Evolutionary conservation across 2,888 invertebrate genomes (phyloP), one percentile per base, ranked within the genome.

Genomic region (Agrilus cyanescens): DNA sequence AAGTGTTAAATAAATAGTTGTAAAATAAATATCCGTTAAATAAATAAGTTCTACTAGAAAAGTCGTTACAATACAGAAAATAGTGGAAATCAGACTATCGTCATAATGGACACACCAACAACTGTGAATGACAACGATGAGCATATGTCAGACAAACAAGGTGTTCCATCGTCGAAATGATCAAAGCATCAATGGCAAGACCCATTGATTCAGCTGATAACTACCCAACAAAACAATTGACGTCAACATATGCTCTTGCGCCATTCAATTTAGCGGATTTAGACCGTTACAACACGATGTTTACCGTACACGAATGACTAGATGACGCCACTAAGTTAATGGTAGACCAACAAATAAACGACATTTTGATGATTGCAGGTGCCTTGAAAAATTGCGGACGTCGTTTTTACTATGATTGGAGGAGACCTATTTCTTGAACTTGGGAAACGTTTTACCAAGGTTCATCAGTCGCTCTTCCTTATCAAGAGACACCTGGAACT

Each of bases 371-470:
- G 32, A 32, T 32, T 6, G 13, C 32, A 13, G 32, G 6, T 4
- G 32, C 32, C 4, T 13, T 32, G 6, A 12, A 32, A 32, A 12
- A 32, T 32, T 6, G 32, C 4, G 32, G 32, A 3, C 32, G 6
- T 13, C 32, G 32, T 6, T 32, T 4, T 6, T 32, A 42, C 35
- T 46, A 48, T 37, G 46, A 49, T 13, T 54, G 52, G 53, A n/a
- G n/a, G n/a, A 36, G 49, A 32, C 52, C 53, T 15, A 13, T 49
- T 35, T 38, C 13, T 25, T 42, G 52, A 33, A 51, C 47, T 12
- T 51, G 51, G 50, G 45, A 44, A 2, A 37, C 47, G 3, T 53
- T 53, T 47, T 43, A 45, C 30, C 38, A 40, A 14, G 51, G 53
- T 36, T 39, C 50, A 3, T 46, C 42, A 16, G 38, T 49, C 14